Evolutionary conservation across 2,113 vertebrate genomes (phyloP).

Genomic region (Parus major): DNA sequence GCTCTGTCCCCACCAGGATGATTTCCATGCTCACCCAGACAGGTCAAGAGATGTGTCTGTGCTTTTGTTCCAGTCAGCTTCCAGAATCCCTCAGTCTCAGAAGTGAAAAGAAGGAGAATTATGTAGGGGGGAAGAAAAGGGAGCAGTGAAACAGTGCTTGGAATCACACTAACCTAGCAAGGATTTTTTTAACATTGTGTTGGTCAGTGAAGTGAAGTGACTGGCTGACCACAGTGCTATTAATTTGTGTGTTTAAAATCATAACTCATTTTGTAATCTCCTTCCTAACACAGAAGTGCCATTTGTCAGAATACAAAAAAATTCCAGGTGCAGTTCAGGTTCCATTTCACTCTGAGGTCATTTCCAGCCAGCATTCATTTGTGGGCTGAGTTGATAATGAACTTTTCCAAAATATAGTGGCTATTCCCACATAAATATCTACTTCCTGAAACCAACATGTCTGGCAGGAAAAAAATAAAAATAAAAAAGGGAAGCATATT

Average conservation of each 20-base stretch:
- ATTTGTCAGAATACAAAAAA: not conserved
- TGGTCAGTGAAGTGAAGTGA: not conserved
- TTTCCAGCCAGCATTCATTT: not conserved
- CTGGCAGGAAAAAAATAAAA: not conserved
- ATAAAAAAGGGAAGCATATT: not conserved
- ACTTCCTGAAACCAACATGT: not conserved
- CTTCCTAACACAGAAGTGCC: not conserved
- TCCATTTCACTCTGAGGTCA: not conserved
- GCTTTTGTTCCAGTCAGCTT: not conserved
- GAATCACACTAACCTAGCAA: not conserved
- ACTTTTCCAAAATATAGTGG: not conserved
- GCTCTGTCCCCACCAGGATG: not conserved
- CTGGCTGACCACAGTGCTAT: not conserved
- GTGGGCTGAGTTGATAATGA: not conserved
- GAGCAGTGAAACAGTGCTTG: not conserved
- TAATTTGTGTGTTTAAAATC: not conserved
- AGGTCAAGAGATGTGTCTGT: not conserved
- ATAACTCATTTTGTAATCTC: not conserved
- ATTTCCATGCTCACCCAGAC: not conserved
- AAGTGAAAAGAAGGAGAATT: not conserved
- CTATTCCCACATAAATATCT: not conserved
- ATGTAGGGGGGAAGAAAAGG: rapidly evolving
- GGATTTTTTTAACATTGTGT: not conserved
- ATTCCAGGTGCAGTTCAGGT: not conserved
- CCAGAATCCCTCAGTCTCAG: not conserved